Evolutionary conservation across 1,140 invertebrate species (phyloP).

Genomic region (Harlomillsia oculata): DNA sequence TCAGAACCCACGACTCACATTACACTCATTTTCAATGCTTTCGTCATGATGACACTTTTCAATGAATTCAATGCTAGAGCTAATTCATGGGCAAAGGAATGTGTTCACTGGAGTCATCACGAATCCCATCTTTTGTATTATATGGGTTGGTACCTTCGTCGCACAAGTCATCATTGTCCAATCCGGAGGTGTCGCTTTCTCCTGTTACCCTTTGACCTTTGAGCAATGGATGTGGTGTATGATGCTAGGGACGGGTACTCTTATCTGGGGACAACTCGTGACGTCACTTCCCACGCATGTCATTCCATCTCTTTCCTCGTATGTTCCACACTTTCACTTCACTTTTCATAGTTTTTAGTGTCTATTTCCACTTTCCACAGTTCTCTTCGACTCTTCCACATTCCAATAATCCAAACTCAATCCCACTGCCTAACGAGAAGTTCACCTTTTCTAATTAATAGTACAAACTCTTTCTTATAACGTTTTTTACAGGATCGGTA

Average conservation of each 20-base stretch:
- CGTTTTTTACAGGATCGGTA: too few species aligned
- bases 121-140: constrained; percentile 55
- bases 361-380: too few species aligned
- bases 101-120: constrained; percentile 51
- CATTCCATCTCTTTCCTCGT: too few species aligned
- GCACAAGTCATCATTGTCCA: constrained; percentile 56
- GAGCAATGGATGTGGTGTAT: constrained; percentile 60
- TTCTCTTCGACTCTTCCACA: too few species aligned
- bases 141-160: constrained; percentile 52
- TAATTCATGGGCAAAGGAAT: constrained; percentile 60
- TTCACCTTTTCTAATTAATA: too few species aligned
- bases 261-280: constrained; percentile 60
- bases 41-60: constrained; percentile 64
- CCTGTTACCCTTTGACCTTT: constrained; percentile 46
- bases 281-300: constrained; percentile 47
- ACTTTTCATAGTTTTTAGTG: too few species aligned
- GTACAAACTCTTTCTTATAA: too few species aligned
- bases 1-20: constrained; percentile 52
- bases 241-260: constrained; percentile 51
- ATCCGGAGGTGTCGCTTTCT: constrained; percentile 53
- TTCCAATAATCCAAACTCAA: too few species aligned
- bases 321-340: too few species aligned
- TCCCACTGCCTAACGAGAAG: too few species aligned
- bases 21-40: constrained; percentile 60
- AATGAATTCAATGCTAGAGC: constrained; percentile 60